Percentiles rank a stretch among this genome's conserved stretches.
phyloP scores from a whole-genome alignment of 2,113 vertebrate genomes.

The Amblyopsis rosae region DNA sequence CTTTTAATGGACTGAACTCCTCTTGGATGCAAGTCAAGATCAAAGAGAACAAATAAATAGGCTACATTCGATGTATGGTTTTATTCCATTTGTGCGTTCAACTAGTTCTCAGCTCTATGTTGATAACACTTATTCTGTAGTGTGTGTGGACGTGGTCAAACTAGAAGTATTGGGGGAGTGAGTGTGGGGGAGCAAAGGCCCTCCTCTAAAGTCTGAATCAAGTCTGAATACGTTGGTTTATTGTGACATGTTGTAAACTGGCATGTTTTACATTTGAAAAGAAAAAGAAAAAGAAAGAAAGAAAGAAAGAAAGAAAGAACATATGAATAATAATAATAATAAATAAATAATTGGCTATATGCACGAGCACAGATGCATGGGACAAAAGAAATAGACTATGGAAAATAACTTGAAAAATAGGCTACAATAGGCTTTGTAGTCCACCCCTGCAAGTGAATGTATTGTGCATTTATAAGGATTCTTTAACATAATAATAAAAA shows the following conservation, averaged over 20 bases:
- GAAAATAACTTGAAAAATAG: too few relatives aligned
- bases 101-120: not conserved
- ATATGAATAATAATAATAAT: not conserved
- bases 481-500: too few relatives aligned
- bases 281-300: not conserved
- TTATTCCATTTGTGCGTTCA: conserved; percentile 2
- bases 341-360: too few relatives aligned
- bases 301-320: not conserved
- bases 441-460: too few relatives aligned
- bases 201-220: too few relatives aligned
- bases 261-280: too few relatives aligned
- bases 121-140: not conserved
- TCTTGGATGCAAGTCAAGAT: not conserved
- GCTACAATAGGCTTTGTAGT: too few relatives aligned
- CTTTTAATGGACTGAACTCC: not conserved
- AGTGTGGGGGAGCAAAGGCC: not conserved
- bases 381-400: too few relatives aligned
- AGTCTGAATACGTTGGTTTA: too few relatives aligned
- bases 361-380: too few relatives aligned
- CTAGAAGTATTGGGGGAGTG: not conserved
- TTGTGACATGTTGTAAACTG: too few relatives aligned
- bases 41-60: not conserved
- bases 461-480: too few relatives aligned
- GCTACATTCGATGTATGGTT: conserved; percentile 26
- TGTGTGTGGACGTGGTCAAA: conserved; percentile 60